Evolutionary conservation across 2,113 vertebrate genomes (phyloP), one percentile per base, ranked within the genome.

Genomic region (Chaetura pelagica): DNA sequence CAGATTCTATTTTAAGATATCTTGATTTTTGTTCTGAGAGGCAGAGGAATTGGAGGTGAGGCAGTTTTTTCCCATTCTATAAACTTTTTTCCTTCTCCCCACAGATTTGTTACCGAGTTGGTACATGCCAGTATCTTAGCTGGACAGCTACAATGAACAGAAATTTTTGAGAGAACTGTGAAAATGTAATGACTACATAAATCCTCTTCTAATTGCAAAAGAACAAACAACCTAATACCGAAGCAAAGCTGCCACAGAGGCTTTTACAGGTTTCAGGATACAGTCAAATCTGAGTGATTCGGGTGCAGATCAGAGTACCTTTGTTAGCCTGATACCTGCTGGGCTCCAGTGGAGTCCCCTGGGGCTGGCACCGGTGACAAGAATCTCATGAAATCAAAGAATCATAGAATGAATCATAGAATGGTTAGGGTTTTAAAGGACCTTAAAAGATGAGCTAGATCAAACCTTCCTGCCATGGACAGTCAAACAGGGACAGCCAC

Each of bases 1-100:
- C 61, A 91, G 74, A 78, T 12, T 75, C 73, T 94, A 88, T 90
- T 94, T 96, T 94, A 73, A 84, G 83, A 58, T 12, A 71, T 82
- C 86, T 89, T 94, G 88, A 84, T 90, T 93, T 93, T 88, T 67
- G n/a, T 84, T 71, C 73, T 61, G 51, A 89, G 58, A 81, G 27
- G 15, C 32, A 74, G 27, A 90, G 22, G n/a, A 92, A 30, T 5
- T 75, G 38, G 26, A 92, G 44, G 57, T 81, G 24, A 84, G 12
- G 24, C 23, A 40, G 17, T 34, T 71, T 87, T 84, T 84, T 83
- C 20, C 35, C 10, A 8, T 48, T 35, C 40, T 85, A 12, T 35
- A 49, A 71, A 78, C 10, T 67, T 62, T 59, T 85, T 72, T 55
- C 61, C 62, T 63, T 89, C 34, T 64, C 35, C 17, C n/a, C 16